Percentiles rank a stretch among this genome's conserved stretches.
These are phyloP conservation scores for Eumaeus atala DNA, from an alignment of 1,140 invertebrate genomes.

Conservation along the genomic window DNA sequence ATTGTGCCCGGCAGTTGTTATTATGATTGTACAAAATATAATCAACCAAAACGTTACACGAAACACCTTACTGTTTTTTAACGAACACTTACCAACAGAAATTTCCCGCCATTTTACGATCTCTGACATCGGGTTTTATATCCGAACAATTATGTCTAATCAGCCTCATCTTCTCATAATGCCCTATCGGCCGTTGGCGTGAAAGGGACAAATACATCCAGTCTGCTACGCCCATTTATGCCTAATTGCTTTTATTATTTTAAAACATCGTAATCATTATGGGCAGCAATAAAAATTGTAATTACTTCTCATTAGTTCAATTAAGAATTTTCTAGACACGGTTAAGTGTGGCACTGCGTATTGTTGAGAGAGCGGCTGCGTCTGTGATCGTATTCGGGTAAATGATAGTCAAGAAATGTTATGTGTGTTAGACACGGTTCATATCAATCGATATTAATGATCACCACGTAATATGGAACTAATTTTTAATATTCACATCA, in stretches of 20 bases:
- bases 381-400: slow-evolving; percentile 45
- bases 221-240: slow-evolving; percentile 65
- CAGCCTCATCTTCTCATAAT: slow-evolving; percentile 39
- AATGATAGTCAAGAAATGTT: slow-evolving; percentile 30
- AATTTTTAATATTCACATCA: slow-evolving; percentile 46
- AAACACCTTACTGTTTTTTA: slow-evolving; percentile 28
- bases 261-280: slow-evolving; percentile 73
- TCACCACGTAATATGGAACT: slow-evolving; percentile 60
- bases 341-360: slow-evolving; percentile 57
- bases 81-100: slow-evolving; percentile 41
- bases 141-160: slow-evolving; percentile 72
- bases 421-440: slow-evolving; percentile 50
- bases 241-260: slow-evolving; percentile 75
- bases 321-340: slow-evolving; percentile 73
- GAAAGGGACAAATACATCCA: slow-evolving; percentile 43
- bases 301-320: slow-evolving; percentile 74
- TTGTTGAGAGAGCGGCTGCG: slow-evolving; percentile 50
- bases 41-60: slow-evolving; percentile 1
- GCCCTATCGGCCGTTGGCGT: slow-evolving; percentile 22
- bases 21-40: slow-evolving; percentile 12
- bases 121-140: slow-evolving; percentile 71
- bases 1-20: slow-evolving; percentile 30
- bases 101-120: slow-evolving; percentile 64
- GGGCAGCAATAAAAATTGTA: slow-evolving; percentile 72
- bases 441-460: slow-evolving; percentile 67